A percentile compares a stretch with the other conserved stretches of the same genome.
Conservation (phyloP, 2,888 invertebrate species). For the Torymus auratus region DNA sequence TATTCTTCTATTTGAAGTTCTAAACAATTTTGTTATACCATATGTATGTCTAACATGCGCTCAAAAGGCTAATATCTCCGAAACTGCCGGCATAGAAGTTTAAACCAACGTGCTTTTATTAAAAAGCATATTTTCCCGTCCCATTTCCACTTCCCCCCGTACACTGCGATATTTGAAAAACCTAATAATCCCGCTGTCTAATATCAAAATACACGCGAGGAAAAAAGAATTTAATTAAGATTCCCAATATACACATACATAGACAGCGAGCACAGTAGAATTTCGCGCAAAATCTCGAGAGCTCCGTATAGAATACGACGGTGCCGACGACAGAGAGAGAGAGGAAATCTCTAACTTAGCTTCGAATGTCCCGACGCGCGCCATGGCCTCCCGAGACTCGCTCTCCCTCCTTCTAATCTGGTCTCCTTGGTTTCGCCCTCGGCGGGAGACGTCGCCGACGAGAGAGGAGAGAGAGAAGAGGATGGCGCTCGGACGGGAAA, state of each 20-base stretch:
- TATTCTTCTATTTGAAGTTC: too few species aligned
- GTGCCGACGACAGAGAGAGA: conserved; percentile 53
- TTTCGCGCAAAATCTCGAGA: conserved; percentile 45
- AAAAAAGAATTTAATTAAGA: conserved; percentile 54
- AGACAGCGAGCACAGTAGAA: conserved; percentile 26
- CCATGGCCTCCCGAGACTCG: not conserved
- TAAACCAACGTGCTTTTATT: not conserved
- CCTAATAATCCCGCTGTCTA: not conserved
- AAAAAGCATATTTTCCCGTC: not conserved
- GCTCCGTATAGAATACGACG: not conserved
- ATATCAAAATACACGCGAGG: conserved; percentile 12
- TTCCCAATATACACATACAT: conserved; percentile 41
- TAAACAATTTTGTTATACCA: too few species aligned
- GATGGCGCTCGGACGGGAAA: conserved; percentile 47
- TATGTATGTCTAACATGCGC: too few species aligned
- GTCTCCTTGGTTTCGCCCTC: conserved; percentile 76
- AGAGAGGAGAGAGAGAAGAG: conserved; percentile 56
- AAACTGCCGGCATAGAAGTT: too few species aligned
- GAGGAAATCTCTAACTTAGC: conserved; percentile 68
- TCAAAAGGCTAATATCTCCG: too few species aligned
- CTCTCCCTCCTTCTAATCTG: conserved; percentile 71
- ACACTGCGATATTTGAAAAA: not conserved
- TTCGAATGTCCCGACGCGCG: conserved; percentile 41
- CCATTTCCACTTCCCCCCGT: not conserved
- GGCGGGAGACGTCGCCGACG: conserved; percentile 54